A percentile compares a stretch with the other conserved stretches of the same genome.
These are phyloP conservation scores for Stenchaetothrips biformis DNA, from an alignment of 2,888 invertebrate species.

Conservation along the genomic window DNA sequence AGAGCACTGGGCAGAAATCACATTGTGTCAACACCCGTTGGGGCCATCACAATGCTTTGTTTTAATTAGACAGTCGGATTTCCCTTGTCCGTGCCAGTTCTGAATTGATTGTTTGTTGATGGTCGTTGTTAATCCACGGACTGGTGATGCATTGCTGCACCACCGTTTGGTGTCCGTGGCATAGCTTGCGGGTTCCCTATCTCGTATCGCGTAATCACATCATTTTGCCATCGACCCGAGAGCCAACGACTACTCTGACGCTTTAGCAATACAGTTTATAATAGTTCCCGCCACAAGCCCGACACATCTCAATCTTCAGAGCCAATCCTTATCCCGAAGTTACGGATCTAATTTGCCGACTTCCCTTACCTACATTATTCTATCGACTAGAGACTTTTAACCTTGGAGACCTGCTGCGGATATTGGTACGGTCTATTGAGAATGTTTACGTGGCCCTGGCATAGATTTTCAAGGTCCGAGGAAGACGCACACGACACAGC, in stretches of 20 bases:
- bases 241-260: conserved; percentile 39
- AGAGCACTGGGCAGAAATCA: conserved; percentile 40
- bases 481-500: conserved; percentile 48
- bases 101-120: conserved; percentile 52
- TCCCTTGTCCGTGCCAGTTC: conserved; percentile 60
- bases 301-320: conserved; percentile 61
- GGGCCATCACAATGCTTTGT: conserved; percentile 63
- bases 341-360: conserved; percentile 62
- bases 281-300: too few species aligned
- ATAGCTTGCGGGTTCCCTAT: too few species aligned
- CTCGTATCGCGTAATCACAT: too few species aligned
- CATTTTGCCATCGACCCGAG: too few species aligned
- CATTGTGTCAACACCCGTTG: conserved; percentile 38
- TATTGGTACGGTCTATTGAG: conserved; percentile 62
- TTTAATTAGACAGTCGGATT: conserved; percentile 64
- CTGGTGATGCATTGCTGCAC: background rate
- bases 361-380: conserved; percentile 63
- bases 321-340: conserved; percentile 66
- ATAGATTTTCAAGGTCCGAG: conserved; percentile 44
- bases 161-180: background rate
- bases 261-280: too few species aligned
- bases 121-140: conserved; percentile 44
- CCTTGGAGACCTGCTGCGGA: conserved; percentile 73
- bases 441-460: conserved; percentile 43
- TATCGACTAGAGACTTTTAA: conserved; percentile 62